These are phyloP conservation scores for Cryptops parisi DNA, from an alignment of 2,888 invertebrate species.

Conservation along the genomic window DNA sequence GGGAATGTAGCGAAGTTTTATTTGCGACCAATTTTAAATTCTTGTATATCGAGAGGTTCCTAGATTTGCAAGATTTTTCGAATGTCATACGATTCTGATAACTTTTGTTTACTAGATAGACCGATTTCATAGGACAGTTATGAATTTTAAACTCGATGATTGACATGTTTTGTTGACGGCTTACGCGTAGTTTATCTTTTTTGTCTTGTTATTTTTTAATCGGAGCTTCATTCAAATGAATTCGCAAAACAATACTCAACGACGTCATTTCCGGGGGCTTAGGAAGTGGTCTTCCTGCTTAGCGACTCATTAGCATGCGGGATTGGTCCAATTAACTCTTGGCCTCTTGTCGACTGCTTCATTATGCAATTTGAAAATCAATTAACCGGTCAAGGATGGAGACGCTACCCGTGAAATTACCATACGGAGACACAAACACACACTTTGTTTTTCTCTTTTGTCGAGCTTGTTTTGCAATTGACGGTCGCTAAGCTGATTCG, in stretches of 20 bases:
- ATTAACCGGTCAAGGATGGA: conserved; percentile 8
- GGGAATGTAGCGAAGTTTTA: too few species aligned
- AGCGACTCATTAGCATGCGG: not conserved
- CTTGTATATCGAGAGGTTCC: too few species aligned
- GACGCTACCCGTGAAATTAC: too few species aligned
- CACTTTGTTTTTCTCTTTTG: not conserved
- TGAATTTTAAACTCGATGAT: too few species aligned
- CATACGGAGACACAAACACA: too few species aligned
- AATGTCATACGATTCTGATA: too few species aligned
- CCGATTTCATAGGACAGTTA: too few species aligned
- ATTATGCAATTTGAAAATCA: conserved; percentile 14
- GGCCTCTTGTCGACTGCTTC: not conserved
- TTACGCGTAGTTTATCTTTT: not conserved
- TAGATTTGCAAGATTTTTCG: too few species aligned
- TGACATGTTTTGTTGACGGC: not conserved
- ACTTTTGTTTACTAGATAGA: too few species aligned
- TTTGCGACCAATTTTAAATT: too few species aligned
- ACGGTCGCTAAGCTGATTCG: not conserved
- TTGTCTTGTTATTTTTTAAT: conserved; percentile 7
- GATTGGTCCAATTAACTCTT: conserved; percentile 1
- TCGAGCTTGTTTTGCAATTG: not conserved
- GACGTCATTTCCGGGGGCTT: not conserved
- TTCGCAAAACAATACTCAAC: conserved; percentile 1
- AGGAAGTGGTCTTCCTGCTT: conserved; percentile 3
- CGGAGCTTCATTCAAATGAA: not conserved